Conservation (phyloP, 2,888 invertebrate species). For the Camponotus fellah region DNA sequence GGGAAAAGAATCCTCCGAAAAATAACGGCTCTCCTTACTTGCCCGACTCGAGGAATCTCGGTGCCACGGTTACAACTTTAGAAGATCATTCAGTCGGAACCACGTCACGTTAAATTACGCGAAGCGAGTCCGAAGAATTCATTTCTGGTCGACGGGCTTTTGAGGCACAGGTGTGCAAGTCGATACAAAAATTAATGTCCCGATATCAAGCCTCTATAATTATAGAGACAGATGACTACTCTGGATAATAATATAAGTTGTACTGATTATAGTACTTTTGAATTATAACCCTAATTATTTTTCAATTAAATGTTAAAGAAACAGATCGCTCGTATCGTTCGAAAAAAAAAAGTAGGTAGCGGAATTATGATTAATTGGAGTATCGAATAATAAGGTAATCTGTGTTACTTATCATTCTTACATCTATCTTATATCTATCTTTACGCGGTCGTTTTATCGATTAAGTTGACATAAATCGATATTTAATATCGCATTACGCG, state of each 20-base stretch:
- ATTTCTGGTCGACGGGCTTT: conserved; percentile 45
- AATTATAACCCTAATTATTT: not conserved
- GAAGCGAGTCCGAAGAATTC: conserved; percentile 57
- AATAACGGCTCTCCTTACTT: conserved; percentile 75
- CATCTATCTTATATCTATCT: not conserved
- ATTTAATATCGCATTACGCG: not conserved
- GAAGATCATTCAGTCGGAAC: conserved; percentile 78
- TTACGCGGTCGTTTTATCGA: not conserved
- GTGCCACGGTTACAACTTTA: conserved; percentile 73
- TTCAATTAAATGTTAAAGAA: conserved; percentile 16
- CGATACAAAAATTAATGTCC: conserved; percentile 21
- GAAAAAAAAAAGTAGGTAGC: not conserved
- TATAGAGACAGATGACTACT: not conserved
- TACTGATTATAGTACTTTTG: not conserved
- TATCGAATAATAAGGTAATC: not conserved
- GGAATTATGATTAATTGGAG: conserved; percentile 13
- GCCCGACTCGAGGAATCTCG: conserved; percentile 76
- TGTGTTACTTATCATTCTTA: not conserved
- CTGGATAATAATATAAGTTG: not conserved
- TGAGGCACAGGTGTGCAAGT: conserved; percentile 10
- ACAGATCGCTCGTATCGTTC: not conserved
- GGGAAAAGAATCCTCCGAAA: conserved; percentile 75
- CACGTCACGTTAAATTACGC: conserved; percentile 74
- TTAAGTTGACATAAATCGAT: not conserved
- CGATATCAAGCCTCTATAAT: conserved; percentile 22